A percentile compares a stretch with the other conserved stretches of the same genome.
These are phyloP conservation scores for Otis tarda DNA, from an alignment of 2,113 vertebrate species.

Conservation along the genomic window DNA sequence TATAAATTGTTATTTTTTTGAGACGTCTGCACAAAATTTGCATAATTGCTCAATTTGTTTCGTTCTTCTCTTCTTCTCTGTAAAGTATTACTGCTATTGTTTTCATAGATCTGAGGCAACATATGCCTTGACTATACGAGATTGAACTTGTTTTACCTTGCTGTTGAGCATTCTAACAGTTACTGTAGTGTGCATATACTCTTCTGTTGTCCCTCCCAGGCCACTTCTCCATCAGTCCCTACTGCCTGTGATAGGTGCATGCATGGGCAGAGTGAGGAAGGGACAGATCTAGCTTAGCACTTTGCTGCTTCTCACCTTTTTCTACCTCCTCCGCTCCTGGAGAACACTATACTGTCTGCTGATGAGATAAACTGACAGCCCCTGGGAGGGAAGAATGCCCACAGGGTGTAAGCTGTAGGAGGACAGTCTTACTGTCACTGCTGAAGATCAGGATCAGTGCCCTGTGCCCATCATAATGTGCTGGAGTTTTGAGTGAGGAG, in stretches of 20 bases:
- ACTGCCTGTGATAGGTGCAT: rapidly evolving
- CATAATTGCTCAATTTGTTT: neutral
- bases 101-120: neutral
- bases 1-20: neutral
- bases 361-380: neutral
- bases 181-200: neutral
- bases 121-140: neutral
- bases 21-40: neutral
- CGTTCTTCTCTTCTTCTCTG: neutral
- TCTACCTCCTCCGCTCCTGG: neutral
- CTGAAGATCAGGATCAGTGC: neutral
- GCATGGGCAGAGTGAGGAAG: neutral
- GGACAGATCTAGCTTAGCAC: rapidly evolving
- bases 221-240: rapidly evolving
- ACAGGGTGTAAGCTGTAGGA: neutral
- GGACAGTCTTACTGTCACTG: neutral
- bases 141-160: neutral
- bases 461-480: neutral
- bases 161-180: neutral
- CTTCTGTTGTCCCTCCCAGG: neutral
- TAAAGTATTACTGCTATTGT: neutral
- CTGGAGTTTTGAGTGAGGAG: neutral
- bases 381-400: neutral
- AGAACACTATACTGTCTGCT: neutral
- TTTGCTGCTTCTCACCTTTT: neutral